These are phyloP conservation scores for Piscicola geometra DNA, from an alignment of 2,888 invertebrate species.

Conservation along the genomic window DNA sequence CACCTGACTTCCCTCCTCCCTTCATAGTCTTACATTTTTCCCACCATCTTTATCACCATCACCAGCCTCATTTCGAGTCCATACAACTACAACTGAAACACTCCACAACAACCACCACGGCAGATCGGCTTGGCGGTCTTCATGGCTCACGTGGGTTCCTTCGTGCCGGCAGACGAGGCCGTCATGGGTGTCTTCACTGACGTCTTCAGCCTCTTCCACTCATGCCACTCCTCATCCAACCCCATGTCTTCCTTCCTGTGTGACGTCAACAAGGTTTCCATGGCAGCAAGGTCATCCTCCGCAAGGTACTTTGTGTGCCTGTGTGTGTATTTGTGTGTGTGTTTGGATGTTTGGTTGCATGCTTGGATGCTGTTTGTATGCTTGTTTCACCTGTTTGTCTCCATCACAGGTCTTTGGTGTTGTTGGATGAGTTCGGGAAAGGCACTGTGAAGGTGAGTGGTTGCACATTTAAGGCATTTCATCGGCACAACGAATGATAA, in stretches of 20 bases:
- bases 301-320: conserved; percentile 50
- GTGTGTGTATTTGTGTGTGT: conserved; percentile 65
- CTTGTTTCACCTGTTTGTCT: neutral
- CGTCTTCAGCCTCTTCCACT: conserved; percentile 72
- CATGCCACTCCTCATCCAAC: conserved; percentile 71
- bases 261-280: conserved; percentile 73
- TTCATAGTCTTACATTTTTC: neutral
- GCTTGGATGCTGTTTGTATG: conserved; percentile 61
- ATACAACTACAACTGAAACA: neutral
- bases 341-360: conserved; percentile 44
- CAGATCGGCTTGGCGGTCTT: conserved; percentile 70
- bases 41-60: no score
- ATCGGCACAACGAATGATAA: conserved; percentile 1
- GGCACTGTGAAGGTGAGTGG: conserved; percentile 62
- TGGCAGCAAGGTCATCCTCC: conserved; percentile 38
- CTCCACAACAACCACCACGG: no score
- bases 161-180: conserved; percentile 74
- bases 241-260: conserved; percentile 80
- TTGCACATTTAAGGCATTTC: no score
- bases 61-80: neutral
- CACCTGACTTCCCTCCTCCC: no score
- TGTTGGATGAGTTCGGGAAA: conserved; percentile 85
- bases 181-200: conserved; percentile 68
- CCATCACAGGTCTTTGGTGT: conserved; percentile 63
- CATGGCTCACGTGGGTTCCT: conserved; percentile 82